phyloP scores from a whole-genome alignment of 1,140 invertebrate genomes.

The Zelostemma sp. region DNA sequence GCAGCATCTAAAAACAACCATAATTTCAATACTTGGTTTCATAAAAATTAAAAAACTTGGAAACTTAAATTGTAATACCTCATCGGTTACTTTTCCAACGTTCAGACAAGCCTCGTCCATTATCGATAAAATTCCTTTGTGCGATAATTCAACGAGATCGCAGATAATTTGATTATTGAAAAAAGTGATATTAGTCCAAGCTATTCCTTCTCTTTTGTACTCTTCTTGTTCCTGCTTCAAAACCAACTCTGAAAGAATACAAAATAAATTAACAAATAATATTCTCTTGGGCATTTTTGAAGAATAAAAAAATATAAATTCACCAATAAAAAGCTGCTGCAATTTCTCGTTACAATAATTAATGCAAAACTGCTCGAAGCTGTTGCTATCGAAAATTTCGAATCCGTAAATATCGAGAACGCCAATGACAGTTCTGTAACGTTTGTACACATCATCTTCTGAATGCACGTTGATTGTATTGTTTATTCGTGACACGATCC shows the following conservation, averaged over 20 bases:
- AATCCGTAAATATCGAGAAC: conserved; percentile 98
- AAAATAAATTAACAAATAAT: neutral
- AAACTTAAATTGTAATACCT: conserved; percentile 63
- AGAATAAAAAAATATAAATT: conserved; percentile 71
- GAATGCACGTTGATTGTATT: conserved; percentile 80
- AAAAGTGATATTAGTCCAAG: conserved; percentile 91
- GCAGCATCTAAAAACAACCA: conserved; percentile 75
- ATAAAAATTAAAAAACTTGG: neutral
- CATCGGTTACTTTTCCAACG: conserved; percentile 93
- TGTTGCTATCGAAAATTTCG: conserved; percentile 86
- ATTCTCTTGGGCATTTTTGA: no score
- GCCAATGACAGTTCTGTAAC: conserved; percentile 89
- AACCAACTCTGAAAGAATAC: conserved; percentile 81
- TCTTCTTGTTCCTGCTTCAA: conserved; percentile 97
- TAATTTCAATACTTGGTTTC: conserved; percentile 6
- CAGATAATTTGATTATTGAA: conserved; percentile 96
- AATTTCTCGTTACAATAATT: conserved; percentile 98
- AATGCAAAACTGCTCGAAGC: conserved; percentile 96
- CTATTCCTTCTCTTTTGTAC: conserved; percentile 91
- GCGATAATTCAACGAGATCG: conserved; percentile 90
- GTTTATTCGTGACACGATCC: conserved; percentile 93
- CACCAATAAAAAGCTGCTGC: conserved; percentile 96
- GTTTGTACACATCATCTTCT: conserved; percentile 65
- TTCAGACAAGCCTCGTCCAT: conserved; percentile 96
- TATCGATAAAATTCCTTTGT: conserved; percentile 92